Evolutionary conservation across 2,113 vertebrate species (phyloP).

Genomic region (Pleuronectes platessa): DNA sequence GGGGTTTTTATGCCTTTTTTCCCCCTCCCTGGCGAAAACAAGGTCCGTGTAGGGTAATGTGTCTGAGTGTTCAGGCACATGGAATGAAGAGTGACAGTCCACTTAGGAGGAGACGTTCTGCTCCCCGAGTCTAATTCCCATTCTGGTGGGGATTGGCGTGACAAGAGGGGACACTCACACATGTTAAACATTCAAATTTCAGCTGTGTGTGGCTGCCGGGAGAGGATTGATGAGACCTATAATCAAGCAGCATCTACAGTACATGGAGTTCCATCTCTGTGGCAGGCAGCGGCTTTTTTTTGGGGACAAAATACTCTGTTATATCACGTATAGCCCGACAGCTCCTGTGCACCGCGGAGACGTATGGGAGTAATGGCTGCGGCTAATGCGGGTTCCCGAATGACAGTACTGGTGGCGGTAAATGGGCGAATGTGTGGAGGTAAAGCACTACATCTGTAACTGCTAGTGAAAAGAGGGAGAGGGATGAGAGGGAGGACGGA

Average conservation of each 20-base stretch:
- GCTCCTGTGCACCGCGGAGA: slow-evolving; percentile 15
- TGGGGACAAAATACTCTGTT: not conserved
- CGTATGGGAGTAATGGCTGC: slow-evolving; percentile 15
- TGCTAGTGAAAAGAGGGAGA: not conserved
- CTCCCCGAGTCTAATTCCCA: slow-evolving; percentile 61
- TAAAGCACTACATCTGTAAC: slow-evolving; percentile 36
- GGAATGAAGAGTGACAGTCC: slow-evolving; percentile 69
- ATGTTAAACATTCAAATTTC: slow-evolving; percentile 41
- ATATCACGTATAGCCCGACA: slow-evolving; percentile 7
- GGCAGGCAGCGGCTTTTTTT: not conserved
- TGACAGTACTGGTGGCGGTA: slow-evolving; percentile 22
- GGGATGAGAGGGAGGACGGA: not conserved
- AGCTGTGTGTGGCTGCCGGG: not conserved
- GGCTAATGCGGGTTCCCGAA: slow-evolving; percentile 17
- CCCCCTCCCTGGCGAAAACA: slow-evolving; percentile 6
- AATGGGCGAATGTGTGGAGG: slow-evolving; percentile 15
- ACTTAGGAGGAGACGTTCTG: slow-evolving; percentile 68
- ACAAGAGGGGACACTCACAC: slow-evolving; percentile 37
- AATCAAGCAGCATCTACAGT: slow-evolving; percentile 12
- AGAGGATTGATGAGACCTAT: not conserved
- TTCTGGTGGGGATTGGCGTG: slow-evolving; percentile 30
- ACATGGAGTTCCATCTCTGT: not conserved
- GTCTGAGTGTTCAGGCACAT: slow-evolving; percentile 7
- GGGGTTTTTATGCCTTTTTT: slow-evolving; percentile 20
- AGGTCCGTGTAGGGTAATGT: slow-evolving; percentile 7